Evolutionary conservation across 2,113 vertebrate species (phyloP).

Genomic region (Cyanistes caeruleus): DNA sequence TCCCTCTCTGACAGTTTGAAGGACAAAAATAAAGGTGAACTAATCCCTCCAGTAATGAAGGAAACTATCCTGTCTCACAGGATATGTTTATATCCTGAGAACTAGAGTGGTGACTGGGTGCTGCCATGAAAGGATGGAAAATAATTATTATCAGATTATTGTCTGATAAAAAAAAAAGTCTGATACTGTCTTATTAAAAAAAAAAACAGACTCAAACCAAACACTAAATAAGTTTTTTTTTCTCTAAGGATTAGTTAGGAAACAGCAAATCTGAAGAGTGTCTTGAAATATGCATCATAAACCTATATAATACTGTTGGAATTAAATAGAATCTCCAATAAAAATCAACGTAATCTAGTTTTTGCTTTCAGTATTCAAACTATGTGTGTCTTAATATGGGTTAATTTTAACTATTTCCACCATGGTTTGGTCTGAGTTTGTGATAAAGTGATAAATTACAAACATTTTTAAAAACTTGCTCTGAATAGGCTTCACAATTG

Average conservation of each 20-base stretch:
- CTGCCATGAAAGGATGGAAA: neutral
- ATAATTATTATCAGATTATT: neutral
- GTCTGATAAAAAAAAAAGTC: neutral
- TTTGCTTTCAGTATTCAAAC: neutral
- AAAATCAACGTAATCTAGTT: neutral
- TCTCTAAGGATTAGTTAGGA: neutral
- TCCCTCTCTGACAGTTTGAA: conserved; percentile 73
- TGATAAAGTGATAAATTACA: neutral
- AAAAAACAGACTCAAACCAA: neutral
- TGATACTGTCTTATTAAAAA: neutral
- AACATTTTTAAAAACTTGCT: neutral
- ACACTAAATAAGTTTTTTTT: neutral
- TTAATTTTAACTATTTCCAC: neutral
- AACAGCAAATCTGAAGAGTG: neutral
- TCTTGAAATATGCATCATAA: neutral
- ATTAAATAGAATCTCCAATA: neutral
- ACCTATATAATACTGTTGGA: neutral
- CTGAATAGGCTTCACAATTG: neutral
- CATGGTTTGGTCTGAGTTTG: neutral
- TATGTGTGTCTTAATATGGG: neutral
- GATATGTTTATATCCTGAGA: neutral
- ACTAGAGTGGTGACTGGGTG: neutral
- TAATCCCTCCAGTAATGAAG: conserved; percentile 82
- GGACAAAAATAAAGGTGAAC: conserved; percentile 79
- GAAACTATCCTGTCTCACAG: conserved; percentile 77